phyloP scores from a whole-genome alignment of 2,113 vertebrate genomes.

The Seriola quinqueradiata region DNA sequence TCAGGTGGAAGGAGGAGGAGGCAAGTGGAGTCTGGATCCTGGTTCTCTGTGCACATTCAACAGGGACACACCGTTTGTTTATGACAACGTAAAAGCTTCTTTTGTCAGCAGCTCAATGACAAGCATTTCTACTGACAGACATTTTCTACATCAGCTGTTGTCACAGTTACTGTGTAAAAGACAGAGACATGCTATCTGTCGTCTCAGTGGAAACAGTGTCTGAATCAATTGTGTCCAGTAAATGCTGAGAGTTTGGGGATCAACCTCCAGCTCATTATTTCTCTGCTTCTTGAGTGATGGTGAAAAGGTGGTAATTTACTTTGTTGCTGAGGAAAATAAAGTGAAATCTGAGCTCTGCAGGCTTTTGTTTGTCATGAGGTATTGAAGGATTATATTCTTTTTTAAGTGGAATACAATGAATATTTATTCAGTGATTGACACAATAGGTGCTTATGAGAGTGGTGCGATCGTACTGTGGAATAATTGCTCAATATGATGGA shows the following conservation, averaged over 20 bases:
- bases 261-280: neutral
- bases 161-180: neutral
- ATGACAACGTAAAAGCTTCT: too few relatives aligned
- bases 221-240: neutral
- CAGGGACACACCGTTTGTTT: too few relatives aligned
- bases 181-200: neutral
- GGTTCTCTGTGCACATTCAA: too few relatives aligned
- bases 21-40: too few relatives aligned
- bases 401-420: neutral
- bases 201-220: neutral
- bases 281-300: neutral
- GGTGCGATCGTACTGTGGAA: neutral
- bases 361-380: neutral
- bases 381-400: neutral
- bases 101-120: too few relatives aligned
- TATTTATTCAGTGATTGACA: slow-evolving; percentile 10
- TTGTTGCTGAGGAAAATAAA: neutral
- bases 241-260: too few relatives aligned
- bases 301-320: neutral
- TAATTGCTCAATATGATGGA: too few relatives aligned
- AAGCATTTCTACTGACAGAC: too few relatives aligned
- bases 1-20: too few relatives aligned
- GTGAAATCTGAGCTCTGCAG: neutral
- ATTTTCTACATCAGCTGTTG: neutral
- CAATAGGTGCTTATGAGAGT: neutral